These are phyloP conservation scores for Drosophila infuscata DNA, from an alignment of 2,888 invertebrate species.

Conservation along the genomic window DNA sequence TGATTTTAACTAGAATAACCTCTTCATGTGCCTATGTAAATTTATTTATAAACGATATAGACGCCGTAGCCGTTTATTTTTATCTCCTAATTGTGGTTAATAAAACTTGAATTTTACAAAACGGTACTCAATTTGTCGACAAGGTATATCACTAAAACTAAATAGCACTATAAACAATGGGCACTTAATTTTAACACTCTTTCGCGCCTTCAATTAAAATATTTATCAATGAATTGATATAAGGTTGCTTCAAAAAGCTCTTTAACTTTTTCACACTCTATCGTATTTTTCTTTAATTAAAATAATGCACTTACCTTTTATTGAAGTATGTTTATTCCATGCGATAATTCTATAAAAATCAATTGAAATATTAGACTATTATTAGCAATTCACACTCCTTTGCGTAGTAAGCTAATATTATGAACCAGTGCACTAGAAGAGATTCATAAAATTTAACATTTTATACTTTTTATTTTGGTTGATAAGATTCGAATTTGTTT, in stretches of 20 bases:
- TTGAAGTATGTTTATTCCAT: not conserved
- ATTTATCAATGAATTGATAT: not conserved
- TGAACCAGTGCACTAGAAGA: not conserved
- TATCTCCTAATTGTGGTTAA: slow-evolving; percentile 3
- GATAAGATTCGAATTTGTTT: slow-evolving; percentile 24
- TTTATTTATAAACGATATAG: not conserved
- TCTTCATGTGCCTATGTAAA: not conserved
- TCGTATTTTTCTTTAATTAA: not conserved
- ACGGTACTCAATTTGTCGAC: not conserved
- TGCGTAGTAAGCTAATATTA: slow-evolving; percentile 4
- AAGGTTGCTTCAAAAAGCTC: too few relatives aligned
- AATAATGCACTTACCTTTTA: slow-evolving; percentile 17
- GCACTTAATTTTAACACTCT: not conserved
- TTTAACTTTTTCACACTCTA: too few relatives aligned
- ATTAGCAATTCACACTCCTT: not conserved
- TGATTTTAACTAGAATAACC: not conserved
- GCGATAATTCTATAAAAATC: slow-evolving; percentile 8
- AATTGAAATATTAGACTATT: slow-evolving; percentile 20
- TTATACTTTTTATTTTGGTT: not conserved
- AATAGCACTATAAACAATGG: slow-evolving; percentile 1
- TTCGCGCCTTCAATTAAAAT: not conserved
- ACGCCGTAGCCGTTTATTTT: not conserved
- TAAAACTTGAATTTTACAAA: not conserved
- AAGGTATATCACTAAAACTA: not conserved
- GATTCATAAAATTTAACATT: not conserved